Percentiles rank a stretch among this genome's conserved stretches.
Evolutionary conservation across 1,140 invertebrate species (phyloP).

Genomic region (Zaprionus tsacasi): DNA sequence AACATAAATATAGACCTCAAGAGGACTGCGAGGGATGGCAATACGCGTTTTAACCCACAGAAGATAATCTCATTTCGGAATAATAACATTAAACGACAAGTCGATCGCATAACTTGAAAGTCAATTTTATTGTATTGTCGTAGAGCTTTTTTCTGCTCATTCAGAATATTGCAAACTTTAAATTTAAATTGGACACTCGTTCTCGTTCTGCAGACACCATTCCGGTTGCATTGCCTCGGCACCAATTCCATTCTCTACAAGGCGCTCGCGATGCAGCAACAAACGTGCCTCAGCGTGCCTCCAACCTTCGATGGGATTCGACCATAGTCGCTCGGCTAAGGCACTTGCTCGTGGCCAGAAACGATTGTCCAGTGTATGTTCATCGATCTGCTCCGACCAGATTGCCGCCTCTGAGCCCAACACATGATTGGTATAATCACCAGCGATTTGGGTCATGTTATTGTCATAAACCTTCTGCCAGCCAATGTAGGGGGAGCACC

Average conservation of each 20-base stretch:
- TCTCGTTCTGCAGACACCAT: conserved; percentile 93
- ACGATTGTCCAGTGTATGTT: conserved; percentile 87
- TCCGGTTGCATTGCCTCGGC: conserved; percentile 91
- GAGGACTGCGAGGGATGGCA: background rate
- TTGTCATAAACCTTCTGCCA: conserved; percentile 95
- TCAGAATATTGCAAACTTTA: background rate
- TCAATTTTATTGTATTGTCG: conserved; percentile 56
- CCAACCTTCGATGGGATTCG: conserved; percentile 87
- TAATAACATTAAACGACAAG: conserved; percentile 61
- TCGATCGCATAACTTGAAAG: conserved; percentile 49
- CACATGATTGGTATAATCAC: conserved; percentile 85
- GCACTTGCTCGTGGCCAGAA: conserved; percentile 92
- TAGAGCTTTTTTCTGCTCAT: too few species aligned
- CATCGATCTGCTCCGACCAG: conserved; percentile 92
- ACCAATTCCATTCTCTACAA: conserved; percentile 88
- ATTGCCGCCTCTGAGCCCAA: conserved; percentile 91
- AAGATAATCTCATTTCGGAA: conserved; percentile 69
- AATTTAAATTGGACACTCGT: conserved; percentile 86
- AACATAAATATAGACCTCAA: conserved; percentile 4
- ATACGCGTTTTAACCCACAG: conserved; percentile 16
- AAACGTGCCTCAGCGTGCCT: conserved; percentile 88
- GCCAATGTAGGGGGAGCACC: conserved; percentile 94
- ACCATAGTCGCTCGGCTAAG: conserved; percentile 92
- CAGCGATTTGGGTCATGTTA: conserved; percentile 87
- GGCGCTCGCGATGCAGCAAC: conserved; percentile 88